phyloP scores from a whole-genome alignment of 2,113 vertebrate species.

The Oplegnathus fasciatus region DNA sequence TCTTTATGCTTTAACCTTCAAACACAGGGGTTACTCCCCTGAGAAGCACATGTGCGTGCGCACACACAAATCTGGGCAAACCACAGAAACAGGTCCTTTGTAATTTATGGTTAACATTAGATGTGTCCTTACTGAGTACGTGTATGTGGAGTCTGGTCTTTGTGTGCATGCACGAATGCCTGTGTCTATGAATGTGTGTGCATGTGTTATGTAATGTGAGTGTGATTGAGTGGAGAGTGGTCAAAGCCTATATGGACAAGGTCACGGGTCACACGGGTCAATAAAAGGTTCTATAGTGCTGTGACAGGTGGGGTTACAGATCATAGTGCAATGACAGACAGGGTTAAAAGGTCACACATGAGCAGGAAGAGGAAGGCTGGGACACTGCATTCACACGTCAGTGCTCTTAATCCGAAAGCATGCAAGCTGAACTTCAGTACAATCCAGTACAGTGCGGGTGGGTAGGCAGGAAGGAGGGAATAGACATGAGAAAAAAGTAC shows the following conservation, averaged over 20 bases:
- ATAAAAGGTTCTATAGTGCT: conserved; percentile 26
- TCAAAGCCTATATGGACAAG: conserved; percentile 30
- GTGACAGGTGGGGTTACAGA: conserved; percentile 54
- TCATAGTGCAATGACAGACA: conserved; percentile 59
- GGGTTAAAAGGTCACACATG: conserved; percentile 53
- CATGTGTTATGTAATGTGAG: conserved; percentile 10
- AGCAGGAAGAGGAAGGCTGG: conserved; percentile 43
- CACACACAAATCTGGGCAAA: conserved; percentile 7
- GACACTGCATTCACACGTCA: conserved; percentile 58
- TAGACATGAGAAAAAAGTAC: conserved; percentile 12
- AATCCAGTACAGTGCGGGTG: conserved; percentile 42
- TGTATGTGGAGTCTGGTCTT: background rate
- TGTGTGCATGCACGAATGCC: conserved; percentile 13
- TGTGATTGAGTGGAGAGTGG: conserved; percentile 23
- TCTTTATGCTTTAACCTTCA: conserved; percentile 64
- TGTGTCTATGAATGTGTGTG: conserved; percentile 11
- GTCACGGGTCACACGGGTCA: conserved; percentile 49
- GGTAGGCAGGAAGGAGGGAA: conserved; percentile 48
- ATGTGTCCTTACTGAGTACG: conserved; percentile 12
- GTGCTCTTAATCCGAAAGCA: conserved; percentile 65
- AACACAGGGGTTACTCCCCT: conserved; percentile 23
- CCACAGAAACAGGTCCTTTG: conserved; percentile 23
- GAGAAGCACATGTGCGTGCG: background rate
- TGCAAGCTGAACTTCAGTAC: conserved; percentile 58
- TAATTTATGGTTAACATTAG: conserved; percentile 30